These are phyloP conservation scores for Myripristis murdjan DNA, from an alignment of 2,797 vertebrate species.

Conservation along the genomic window DNA sequence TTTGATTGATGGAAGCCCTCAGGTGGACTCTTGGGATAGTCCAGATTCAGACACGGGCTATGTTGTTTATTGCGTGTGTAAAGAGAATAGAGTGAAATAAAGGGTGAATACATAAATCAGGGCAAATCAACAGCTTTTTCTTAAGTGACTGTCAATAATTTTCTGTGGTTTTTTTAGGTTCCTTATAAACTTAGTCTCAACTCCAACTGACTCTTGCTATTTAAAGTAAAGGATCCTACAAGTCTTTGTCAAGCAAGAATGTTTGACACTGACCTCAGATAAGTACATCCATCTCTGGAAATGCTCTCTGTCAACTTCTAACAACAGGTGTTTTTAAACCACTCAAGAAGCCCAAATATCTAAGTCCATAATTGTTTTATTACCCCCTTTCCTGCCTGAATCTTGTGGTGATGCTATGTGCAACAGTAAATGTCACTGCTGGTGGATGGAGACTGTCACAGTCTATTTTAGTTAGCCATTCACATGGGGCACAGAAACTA, in stretches of 20 bases:
- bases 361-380: slow-evolving; percentile 70
- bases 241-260: slow-evolving; percentile 23
- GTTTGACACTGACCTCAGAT: slow-evolving; percentile 30
- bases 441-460: slow-evolving; percentile 43
- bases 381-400: slow-evolving; percentile 59
- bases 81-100: not conserved
- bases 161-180: too few species aligned
- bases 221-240: not conserved
- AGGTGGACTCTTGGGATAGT: not conserved
- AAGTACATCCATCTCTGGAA: slow-evolving; percentile 32
- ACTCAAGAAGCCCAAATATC: slow-evolving; percentile 27
- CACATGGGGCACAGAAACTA: slow-evolving; percentile 72
- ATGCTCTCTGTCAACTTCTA: slow-evolving; percentile 31
- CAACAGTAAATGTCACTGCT: slow-evolving; percentile 66
- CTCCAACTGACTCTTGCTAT: not conserved
- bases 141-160: not conserved
- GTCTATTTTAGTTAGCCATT: slow-evolving; percentile 80
- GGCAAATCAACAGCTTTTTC: not conserved
- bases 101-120: not conserved
- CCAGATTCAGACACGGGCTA: not conserved
- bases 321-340: slow-evolving; percentile 62
- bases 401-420: slow-evolving; percentile 57
- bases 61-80: not conserved
- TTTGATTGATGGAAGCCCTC: slow-evolving; percentile 8
- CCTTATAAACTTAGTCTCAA: not conserved